These are phyloP conservation scores for Agrochola litura DNA, from an alignment of 2,888 invertebrate species.

Conservation along the genomic window DNA sequence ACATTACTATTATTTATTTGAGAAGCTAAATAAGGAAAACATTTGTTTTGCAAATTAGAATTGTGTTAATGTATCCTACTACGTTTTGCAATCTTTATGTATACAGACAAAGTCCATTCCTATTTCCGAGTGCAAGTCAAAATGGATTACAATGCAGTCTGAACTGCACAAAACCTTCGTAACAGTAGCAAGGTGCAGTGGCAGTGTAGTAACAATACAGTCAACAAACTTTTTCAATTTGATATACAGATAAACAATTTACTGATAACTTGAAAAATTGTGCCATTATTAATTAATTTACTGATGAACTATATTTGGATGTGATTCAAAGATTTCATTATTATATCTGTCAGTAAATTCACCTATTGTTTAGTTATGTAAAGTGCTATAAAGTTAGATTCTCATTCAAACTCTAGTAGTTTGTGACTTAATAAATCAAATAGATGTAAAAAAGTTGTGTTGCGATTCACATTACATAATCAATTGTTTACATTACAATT, in stretches of 20 bases:
- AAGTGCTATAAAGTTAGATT: not conserved
- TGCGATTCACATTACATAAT: not conserved
- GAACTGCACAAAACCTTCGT: not conserved
- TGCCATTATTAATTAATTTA: no score
- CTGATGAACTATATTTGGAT: not conserved
- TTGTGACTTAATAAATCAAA: no score
- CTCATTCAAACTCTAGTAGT: not conserved
- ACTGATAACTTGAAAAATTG: not conserved
- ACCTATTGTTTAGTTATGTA: not conserved
- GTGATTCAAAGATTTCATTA: conserved; percentile 2
- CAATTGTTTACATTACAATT: conserved; percentile 13
- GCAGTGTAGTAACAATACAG: not conserved
- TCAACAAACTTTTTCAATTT: not conserved
- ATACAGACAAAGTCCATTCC: not conserved
- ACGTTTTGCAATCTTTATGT: not conserved
- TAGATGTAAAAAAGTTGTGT: not conserved
- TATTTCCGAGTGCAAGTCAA: not conserved
- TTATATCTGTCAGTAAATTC: not conserved
- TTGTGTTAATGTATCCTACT: not conserved
- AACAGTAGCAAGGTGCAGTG: not conserved
- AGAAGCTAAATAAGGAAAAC: conserved; percentile 4
- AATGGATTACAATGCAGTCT: not conserved
- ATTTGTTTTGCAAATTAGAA: not conserved
- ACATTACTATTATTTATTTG: conserved; percentile 1
- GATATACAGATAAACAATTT: not conserved